Evolutionary conservation across 2,797 vertebrate species (phyloP).

Genomic region (Hozukius guyotensis): DNA sequence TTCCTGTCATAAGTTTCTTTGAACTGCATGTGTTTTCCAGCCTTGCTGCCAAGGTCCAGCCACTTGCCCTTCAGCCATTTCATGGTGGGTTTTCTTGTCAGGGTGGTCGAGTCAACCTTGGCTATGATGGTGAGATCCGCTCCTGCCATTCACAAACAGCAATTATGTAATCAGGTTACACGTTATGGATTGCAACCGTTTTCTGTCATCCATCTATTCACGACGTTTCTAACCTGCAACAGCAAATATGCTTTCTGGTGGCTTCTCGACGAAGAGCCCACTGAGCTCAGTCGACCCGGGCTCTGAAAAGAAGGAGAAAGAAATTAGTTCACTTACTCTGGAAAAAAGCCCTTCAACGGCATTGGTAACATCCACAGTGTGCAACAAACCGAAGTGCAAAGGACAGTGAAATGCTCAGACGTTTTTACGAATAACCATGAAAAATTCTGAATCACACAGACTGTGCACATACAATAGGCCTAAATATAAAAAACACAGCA

Average conservation of each 20-base stretch:
- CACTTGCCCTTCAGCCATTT: conserved; percentile 96
- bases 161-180: not conserved
- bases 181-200: not conserved
- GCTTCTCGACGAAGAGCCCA: conserved; percentile 82
- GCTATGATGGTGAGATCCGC: conserved; percentile 70
- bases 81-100: conserved; percentile 81
- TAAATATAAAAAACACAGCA: not conserved
- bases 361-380: not conserved
- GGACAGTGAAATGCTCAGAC: not conserved
- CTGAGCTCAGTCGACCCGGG: conserved; percentile 64
- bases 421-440: not conserved
- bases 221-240: conserved; percentile 65
- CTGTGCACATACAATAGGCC: not conserved
- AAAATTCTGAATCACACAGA: not conserved
- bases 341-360: not conserved
- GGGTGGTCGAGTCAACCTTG: conserved; percentile 83
- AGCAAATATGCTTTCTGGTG: conserved; percentile 25
- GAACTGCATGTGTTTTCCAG: conserved; percentile 88
- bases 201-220: not conserved
- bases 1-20: conserved; percentile 88
- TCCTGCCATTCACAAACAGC: conserved; percentile 66
- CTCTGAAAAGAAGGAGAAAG: conserved; percentile 56
- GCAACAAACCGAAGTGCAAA: conserved; percentile 18
- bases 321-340: not conserved
- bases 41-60: conserved; percentile 90